Evolutionary conservation across 2,113 vertebrate genomes (phyloP).

Genomic region (Anguilla japonica): DNA sequence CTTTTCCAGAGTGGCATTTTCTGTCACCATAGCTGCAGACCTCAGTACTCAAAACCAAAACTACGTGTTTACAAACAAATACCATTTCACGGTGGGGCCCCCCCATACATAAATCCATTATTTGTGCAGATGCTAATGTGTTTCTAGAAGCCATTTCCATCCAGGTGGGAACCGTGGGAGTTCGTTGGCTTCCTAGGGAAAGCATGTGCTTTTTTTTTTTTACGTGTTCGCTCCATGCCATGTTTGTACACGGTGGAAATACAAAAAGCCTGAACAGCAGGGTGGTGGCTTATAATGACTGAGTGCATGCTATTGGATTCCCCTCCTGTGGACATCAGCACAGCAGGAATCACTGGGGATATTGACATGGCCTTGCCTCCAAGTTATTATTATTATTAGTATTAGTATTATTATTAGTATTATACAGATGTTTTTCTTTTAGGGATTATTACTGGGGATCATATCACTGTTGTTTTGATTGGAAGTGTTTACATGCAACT

Average conservation of each 20-base stretch:
- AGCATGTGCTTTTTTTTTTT: slow-evolving; percentile 1
- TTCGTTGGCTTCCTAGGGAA: not conserved
- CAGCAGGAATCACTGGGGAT: not conserved
- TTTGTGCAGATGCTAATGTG: not conserved
- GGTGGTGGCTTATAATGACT: not conserved
- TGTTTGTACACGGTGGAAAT: slow-evolving; percentile 3
- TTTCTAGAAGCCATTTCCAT: not conserved
- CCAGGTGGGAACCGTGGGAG: not conserved
- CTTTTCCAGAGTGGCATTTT: not conserved
- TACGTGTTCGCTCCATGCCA: not conserved
- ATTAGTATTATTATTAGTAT: not conserved
- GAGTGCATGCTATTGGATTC: not conserved
- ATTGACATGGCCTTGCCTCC: not conserved
- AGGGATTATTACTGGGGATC: not conserved
- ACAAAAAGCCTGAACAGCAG: slow-evolving; percentile 3
- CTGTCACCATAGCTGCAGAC: not conserved
- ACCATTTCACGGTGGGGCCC: not conserved
- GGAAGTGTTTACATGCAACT: too few species aligned
- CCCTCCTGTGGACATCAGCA: not conserved
- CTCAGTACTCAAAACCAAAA: not conserved
- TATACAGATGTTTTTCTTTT: not conserved
- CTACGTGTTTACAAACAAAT: not conserved
- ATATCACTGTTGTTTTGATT: not conserved
- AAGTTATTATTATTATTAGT: not conserved
- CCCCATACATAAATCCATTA: not conserved